Evolutionary conservation across 2,113 vertebrate genomes (phyloP).

Genomic region (Polyodon spathula): DNA sequence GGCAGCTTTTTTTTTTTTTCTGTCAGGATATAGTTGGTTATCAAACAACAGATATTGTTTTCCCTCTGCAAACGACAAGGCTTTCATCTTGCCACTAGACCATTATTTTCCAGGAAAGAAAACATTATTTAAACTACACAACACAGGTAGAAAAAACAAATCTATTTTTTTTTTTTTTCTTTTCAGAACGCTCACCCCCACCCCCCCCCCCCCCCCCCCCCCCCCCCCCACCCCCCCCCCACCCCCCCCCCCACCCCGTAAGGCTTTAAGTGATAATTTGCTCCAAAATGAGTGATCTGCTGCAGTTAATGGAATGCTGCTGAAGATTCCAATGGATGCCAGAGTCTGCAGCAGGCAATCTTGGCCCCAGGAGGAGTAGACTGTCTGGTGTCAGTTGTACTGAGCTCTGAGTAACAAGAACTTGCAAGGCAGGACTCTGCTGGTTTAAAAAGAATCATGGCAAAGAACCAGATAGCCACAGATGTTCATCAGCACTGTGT

Average conservation of each 20-base stretch:
- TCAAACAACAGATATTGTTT: constrained; percentile 38
- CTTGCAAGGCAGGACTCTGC: constrained; percentile 36
- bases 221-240: too few relatives aligned
- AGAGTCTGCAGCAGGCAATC: constrained; percentile 23
- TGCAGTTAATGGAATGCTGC: constrained; percentile 58
- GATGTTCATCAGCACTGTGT: background rate
- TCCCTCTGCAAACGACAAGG: too few relatives aligned
- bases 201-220: too few relatives aligned
- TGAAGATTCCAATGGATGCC: constrained; percentile 45
- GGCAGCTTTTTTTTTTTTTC: constrained; percentile 48
- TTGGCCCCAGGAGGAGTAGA: constrained; percentile 42
- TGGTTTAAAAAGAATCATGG: background rate
- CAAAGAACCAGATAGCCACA: background rate
- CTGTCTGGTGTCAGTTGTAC: constrained; percentile 53
- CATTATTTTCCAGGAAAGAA: too few relatives aligned
- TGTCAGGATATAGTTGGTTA: constrained; percentile 55
- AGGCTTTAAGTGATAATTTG: constrained; percentile 21
- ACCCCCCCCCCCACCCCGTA: too few relatives aligned
- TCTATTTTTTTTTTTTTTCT: too few relatives aligned
- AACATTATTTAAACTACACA: too few relatives aligned
- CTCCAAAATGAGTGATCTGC: constrained; percentile 46
- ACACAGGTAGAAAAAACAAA: too few relatives aligned
- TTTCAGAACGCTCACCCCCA: too few relatives aligned
- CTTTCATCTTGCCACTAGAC: too few relatives aligned
- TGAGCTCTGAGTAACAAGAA: constrained; percentile 54